A percentile compares a stretch with the other conserved stretches of the same genome.
phyloP scores from a whole-genome alignment of 1,140 invertebrate genomes.

The Apolygus lucorum region DNA sequence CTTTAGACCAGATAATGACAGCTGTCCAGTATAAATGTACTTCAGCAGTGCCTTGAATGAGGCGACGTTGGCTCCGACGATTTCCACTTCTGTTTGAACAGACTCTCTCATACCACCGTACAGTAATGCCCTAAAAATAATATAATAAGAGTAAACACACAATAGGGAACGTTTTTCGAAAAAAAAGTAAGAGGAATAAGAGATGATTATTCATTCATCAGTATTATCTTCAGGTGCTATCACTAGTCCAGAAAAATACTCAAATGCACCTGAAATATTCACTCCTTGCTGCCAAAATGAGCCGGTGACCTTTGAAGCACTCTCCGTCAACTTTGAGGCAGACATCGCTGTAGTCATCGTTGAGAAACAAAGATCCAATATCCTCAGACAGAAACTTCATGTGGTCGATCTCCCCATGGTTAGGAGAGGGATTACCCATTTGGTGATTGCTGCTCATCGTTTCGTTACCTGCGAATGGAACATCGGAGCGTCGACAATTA shows the following conservation, averaged over 20 bases:
- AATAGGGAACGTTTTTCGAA: no score
- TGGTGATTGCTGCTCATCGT: slow-evolving; percentile 18
- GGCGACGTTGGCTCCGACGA: slow-evolving; percentile 73
- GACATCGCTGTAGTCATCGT: slow-evolving; percentile 85
- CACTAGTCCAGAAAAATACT: slow-evolving; percentile 4
- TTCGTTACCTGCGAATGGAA: no score
- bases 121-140: slow-evolving; percentile 56
- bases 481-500: no score
- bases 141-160: no score
- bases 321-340: slow-evolving; percentile 77
- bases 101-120: slow-evolving; percentile 89
- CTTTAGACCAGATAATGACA: slow-evolving; percentile 72
- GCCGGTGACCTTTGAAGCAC: slow-evolving; percentile 76
- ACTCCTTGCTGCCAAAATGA: slow-evolving; percentile 85
- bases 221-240: background rate
- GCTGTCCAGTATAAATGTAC: slow-evolving; percentile 91
- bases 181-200: background rate
- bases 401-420: slow-evolving; percentile 33
- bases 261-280: slow-evolving; percentile 74
- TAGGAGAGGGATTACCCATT: slow-evolving; percentile 19
- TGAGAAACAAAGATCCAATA: slow-evolving; percentile 72
- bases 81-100: slow-evolving; percentile 68
- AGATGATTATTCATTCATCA: background rate
- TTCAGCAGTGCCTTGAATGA: slow-evolving; percentile 84
- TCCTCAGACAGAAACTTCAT: slow-evolving; percentile 55